These are phyloP conservation scores for Lynx canadensis DNA, from an alignment of 2,113 vertebrate species.

Conservation along the genomic window DNA sequence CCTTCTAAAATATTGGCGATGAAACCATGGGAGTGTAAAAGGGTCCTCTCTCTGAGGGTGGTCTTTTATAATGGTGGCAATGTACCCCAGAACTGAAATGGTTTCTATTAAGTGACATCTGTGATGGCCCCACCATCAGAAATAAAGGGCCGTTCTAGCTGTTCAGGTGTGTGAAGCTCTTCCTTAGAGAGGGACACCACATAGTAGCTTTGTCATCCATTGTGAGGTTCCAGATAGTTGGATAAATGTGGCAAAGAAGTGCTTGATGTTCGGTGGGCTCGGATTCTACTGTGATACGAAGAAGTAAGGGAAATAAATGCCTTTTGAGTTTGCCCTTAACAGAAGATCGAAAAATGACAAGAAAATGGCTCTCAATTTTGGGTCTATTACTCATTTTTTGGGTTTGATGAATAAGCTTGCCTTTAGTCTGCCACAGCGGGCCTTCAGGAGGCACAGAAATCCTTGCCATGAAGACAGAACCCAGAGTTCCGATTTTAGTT, in stretches of 20 bases:
- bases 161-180: constrained; percentile 51
- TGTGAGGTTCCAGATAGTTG: constrained; percentile 63
- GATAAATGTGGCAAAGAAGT: constrained; percentile 3
- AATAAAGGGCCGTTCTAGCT: constrained; percentile 58
- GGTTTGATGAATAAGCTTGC: neutral
- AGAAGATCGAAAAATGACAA: neutral
- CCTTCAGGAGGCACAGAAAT: neutral
- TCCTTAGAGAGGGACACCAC: no score
- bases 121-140: constrained; percentile 11
- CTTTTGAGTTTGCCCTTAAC: neutral
- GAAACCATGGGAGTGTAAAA: constrained; percentile 65
- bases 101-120: constrained; percentile 33
- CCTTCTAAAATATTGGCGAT: constrained; percentile 72
- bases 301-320: neutral
- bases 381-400: neutral
- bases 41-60: constrained; percentile 60
- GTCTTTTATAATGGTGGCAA: constrained; percentile 57
- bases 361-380: neutral
- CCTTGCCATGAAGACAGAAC: neutral
- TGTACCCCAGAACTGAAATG: constrained; percentile 66
- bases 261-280: neutral
- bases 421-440: neutral
- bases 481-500: neutral
- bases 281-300: neutral
- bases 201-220: constrained; percentile 55